A percentile compares a stretch with the other conserved stretches of the same genome.
These are phyloP conservation scores for Drosophila melanocephala DNA, from an alignment of 2,888 invertebrate species.

Conservation along the genomic window DNA sequence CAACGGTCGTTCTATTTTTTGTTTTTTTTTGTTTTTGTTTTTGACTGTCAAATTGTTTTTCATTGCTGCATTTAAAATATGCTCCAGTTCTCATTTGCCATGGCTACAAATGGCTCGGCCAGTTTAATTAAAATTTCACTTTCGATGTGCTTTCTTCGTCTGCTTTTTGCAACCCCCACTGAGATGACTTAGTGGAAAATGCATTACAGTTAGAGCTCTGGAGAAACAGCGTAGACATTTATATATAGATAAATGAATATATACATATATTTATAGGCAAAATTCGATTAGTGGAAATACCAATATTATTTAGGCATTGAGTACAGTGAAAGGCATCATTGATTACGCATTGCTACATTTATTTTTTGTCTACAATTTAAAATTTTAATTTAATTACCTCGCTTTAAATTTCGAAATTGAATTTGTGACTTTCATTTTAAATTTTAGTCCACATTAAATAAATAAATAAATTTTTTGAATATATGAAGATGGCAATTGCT, in stretches of 20 bases:
- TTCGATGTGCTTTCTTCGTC: conserved; percentile 27
- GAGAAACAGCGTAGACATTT: not conserved
- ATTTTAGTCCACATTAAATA: not conserved
- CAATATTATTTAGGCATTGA: not conserved
- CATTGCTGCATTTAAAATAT: conserved; percentile 81
- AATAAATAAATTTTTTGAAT: not conserved
- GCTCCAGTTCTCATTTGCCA: conserved; percentile 66
- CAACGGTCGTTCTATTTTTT: conserved; percentile 3
- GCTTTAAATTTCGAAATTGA: not conserved
- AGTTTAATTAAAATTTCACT: conserved; percentile 75
- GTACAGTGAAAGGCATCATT: too few species aligned
- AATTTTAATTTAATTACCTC: not conserved
- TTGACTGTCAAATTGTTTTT: conserved; percentile 72
- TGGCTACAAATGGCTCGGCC: conserved; percentile 55
- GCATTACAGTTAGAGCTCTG: conserved; percentile 23
- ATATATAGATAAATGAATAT: not conserved
- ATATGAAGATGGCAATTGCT: not conserved
- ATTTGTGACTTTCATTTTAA: not conserved
- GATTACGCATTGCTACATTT: too few species aligned
- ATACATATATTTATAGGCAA: not conserved
- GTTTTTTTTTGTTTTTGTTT: not conserved
- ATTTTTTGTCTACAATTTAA: not conserved
- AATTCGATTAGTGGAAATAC: not conserved
- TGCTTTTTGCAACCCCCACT: conserved; percentile 3
- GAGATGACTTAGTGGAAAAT: conserved; percentile 11